Conservation (phyloP, 2,888 invertebrate genomes). For the Limulus polyphemus region DNA sequence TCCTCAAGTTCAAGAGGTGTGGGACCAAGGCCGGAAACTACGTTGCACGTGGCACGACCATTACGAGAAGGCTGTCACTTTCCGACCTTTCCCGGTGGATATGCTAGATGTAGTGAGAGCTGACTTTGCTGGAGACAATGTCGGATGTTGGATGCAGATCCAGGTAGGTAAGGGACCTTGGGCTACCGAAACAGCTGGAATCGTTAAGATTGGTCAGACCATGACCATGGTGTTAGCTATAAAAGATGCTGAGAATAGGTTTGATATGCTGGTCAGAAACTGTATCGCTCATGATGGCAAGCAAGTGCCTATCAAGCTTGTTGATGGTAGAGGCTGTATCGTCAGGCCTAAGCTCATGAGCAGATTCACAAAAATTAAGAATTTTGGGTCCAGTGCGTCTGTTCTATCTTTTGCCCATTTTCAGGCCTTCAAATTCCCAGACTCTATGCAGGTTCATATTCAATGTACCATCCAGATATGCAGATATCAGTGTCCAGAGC, state of each 20-base stretch:
- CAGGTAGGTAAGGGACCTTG: constrained; percentile 56
- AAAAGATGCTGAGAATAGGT: constrained; percentile 86
- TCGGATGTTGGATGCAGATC: constrained; percentile 99
- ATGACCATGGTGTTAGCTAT: constrained; percentile 95
- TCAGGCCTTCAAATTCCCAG: constrained; percentile 90
- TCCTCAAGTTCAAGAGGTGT: constrained; percentile 83
- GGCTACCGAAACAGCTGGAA: constrained; percentile 86
- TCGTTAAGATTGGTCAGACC: constrained; percentile 88
- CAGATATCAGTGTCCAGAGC: constrained; percentile 81
- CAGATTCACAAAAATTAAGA: constrained; percentile 84
- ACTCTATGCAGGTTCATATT: constrained; percentile 92
- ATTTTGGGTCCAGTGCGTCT: constrained; percentile 83
- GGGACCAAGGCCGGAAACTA: constrained; percentile 85
- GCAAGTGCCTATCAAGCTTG: constrained; percentile 79
- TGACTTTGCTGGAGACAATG: constrained; percentile 88
- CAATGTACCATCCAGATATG: constrained; percentile 91
- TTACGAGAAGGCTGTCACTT: constrained; percentile 83
- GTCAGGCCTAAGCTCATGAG: constrained; percentile 86
- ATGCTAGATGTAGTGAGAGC: constrained; percentile 90
- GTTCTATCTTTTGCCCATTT: constrained; percentile 84
- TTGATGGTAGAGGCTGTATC: constrained; percentile 83
- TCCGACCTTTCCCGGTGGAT: constrained; percentile 80
- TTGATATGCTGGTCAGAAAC: constrained; percentile 86
- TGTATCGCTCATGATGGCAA: constrained; percentile 91
- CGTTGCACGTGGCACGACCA: constrained; percentile 92